Conservation (phyloP, 23 tunicate genomes). For the Pegea sp. region DNA sequence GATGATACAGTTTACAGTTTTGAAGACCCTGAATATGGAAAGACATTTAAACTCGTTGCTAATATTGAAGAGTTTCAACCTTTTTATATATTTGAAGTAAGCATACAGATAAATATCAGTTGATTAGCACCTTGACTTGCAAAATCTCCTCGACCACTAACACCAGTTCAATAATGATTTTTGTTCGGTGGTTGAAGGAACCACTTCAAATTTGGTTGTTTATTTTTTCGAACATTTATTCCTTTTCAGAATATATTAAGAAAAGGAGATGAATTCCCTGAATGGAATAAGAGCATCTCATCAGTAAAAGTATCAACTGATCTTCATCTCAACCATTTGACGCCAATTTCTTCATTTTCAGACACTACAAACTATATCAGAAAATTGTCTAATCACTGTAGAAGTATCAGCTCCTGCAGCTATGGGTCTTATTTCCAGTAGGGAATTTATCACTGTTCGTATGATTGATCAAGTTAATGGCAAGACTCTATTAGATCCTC, state of each 20-base stretch:
- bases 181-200: not conserved
- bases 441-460: conserved; percentile 81
- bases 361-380: too few relatives aligned
- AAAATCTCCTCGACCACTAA: too few relatives aligned
- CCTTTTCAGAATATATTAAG: conserved; percentile 30
- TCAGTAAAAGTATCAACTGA: conserved; percentile 52
- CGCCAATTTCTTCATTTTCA: conserved; percentile 1
- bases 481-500: not conserved
- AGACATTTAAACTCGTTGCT: conserved; percentile 42
- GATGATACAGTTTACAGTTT: conserved; percentile 60
- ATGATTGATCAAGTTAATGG: conserved; percentile 44
- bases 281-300: conserved; percentile 39
- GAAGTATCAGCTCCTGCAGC: conserved; percentile 90
- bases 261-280: conserved; percentile 61
- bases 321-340: too few relatives aligned
- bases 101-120: too few relatives aligned
- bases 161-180: too few relatives aligned
- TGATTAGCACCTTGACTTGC: too few relatives aligned
- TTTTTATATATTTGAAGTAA: conserved; percentile 32
- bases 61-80: conserved; percentile 14
- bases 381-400: too few relatives aligned
- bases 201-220: not conserved
- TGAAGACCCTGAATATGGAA: conserved; percentile 40
- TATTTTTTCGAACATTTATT: not conserved
- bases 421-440: conserved; percentile 52